Conservation (phyloP, 2,888 invertebrate genomes). For the Caenorhabditis sinica region DNA sequence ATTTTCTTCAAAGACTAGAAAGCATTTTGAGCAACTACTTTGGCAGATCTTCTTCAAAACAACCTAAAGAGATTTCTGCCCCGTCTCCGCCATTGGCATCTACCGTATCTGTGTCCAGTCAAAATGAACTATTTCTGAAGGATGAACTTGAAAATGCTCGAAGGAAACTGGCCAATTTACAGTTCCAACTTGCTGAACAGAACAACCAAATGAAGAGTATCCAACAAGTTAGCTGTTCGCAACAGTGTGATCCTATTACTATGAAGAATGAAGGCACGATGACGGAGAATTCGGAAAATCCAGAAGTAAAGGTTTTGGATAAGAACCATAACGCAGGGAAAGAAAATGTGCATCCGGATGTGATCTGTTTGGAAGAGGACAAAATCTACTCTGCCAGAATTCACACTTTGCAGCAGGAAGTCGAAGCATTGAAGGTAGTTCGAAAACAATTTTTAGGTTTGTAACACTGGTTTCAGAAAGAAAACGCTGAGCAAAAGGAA, state of each 20-base stretch:
- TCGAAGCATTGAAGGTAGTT: constrained; percentile 8
- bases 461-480: not conserved
- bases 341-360: constrained; percentile 52
- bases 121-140: constrained; percentile 16
- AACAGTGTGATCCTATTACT: constrained; percentile 16
- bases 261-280: constrained; percentile 16
- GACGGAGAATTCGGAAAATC: constrained; percentile 7
- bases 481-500: constrained; percentile 34
- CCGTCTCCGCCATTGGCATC: not conserved
- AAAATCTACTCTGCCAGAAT: not conserved
- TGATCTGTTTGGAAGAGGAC: constrained; percentile 46
- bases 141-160: constrained; percentile 18
- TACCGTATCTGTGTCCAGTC: not conserved
- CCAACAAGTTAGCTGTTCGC: constrained; percentile 5
- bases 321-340: constrained; percentile 10
- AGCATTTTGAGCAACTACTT: not conserved
- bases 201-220: not conserved
- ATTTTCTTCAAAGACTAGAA: not conserved
- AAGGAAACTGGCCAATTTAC: constrained; percentile 4
- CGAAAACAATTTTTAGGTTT: not conserved
- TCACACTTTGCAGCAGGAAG: constrained; percentile 25
- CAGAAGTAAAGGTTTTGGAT: not conserved
- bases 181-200: constrained; percentile 1
- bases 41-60: constrained; percentile 39
- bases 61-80: constrained; percentile 30